These are phyloP conservation scores for Blastobasis adustella DNA, from an alignment of 2,888 invertebrate species.

Conservation along the genomic window DNA sequence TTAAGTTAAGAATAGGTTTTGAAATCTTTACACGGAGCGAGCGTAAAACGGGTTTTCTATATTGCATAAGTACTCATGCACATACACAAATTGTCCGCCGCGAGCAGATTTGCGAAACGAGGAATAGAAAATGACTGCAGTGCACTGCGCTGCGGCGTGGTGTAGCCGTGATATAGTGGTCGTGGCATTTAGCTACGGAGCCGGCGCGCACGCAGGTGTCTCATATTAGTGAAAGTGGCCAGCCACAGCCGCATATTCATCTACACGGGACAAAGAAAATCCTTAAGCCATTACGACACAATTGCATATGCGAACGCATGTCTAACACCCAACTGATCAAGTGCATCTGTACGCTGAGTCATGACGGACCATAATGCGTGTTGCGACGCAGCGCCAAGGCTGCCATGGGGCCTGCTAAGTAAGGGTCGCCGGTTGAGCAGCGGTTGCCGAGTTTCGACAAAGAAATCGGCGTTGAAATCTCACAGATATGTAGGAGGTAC, in stretches of 20 bases:
- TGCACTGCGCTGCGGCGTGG: conserved; percentile 9
- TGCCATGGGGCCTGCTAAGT: too few species aligned
- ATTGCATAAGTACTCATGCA: neutral
- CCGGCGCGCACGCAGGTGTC: conserved; percentile 33
- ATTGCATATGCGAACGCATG: neutral
- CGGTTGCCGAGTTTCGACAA: neutral
- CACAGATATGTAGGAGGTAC: neutral
- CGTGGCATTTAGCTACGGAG: conserved; percentile 31
- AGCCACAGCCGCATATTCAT: neutral
- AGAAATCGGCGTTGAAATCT: neutral
- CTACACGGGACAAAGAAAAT: neutral
- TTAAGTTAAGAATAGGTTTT: too few species aligned
- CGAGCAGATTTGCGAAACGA: conserved; percentile 30
- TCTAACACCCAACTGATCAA: neutral
- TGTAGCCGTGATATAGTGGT: conserved; percentile 36
- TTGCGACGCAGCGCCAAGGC: too few species aligned
- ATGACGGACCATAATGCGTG: too few species aligned
- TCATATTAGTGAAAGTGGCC: conserved; percentile 37
- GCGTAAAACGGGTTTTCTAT: conserved; percentile 1
- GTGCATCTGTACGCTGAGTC: conserved; percentile 1
- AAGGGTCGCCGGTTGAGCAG: too few species aligned
- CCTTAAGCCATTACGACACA: neutral
- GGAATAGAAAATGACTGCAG: conserved; percentile 31
- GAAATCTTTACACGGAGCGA: neutral
- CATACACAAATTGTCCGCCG: conserved; percentile 7